A percentile compares a stretch with the other conserved stretches of the same genome.
phyloP scores from a whole-genome alignment of 1,140 invertebrate genomes.

The Neocloeon triangulifer region DNA sequence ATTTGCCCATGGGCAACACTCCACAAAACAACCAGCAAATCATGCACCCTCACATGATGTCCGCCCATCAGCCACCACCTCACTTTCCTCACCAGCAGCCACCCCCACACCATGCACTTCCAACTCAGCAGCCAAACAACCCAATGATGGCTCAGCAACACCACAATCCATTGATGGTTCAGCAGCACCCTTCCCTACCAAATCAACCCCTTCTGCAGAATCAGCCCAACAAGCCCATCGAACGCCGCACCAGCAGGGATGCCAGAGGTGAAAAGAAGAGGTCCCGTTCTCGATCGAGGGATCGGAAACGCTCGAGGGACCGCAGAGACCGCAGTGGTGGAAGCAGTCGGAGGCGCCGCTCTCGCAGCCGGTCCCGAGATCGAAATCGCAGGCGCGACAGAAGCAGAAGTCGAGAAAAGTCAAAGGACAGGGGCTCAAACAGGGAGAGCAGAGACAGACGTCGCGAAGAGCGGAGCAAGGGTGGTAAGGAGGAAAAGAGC shows the following conservation, averaged over 20 bases:
- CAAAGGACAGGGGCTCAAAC: slow-evolving; percentile 10
- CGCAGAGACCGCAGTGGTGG: slow-evolving; percentile 15
- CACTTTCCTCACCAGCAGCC: too few species aligned
- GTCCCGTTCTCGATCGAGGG: slow-evolving; percentile 16
- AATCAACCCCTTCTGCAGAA: slow-evolving; percentile 11
- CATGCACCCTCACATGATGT: background rate
- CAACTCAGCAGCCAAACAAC: background rate
- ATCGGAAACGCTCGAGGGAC: slow-evolving; percentile 26
- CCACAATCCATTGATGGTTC: slow-evolving; percentile 10
- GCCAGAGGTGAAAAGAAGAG: slow-evolving; percentile 12
- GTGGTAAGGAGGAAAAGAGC: slow-evolving; percentile 7
- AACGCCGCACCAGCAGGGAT: slow-evolving; percentile 9
- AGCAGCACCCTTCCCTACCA: slow-evolving; percentile 10
- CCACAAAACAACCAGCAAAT: background rate
- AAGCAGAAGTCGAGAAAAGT: slow-evolving; percentile 14
- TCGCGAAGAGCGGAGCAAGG: slow-evolving; percentile 6
- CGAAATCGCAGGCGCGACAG: slow-evolving; percentile 9
- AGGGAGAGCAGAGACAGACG: slow-evolving; percentile 8
- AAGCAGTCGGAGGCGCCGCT: slow-evolving; percentile 11
- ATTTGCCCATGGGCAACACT: background rate
- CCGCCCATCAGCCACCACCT: too few species aligned
- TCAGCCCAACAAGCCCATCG: slow-evolving; percentile 11
- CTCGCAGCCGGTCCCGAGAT: slow-evolving; percentile 7
- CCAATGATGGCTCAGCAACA: background rate
- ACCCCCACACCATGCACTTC: background rate